Conservation (phyloP, 2,888 invertebrate genomes). For the Atherix ibis region DNA sequence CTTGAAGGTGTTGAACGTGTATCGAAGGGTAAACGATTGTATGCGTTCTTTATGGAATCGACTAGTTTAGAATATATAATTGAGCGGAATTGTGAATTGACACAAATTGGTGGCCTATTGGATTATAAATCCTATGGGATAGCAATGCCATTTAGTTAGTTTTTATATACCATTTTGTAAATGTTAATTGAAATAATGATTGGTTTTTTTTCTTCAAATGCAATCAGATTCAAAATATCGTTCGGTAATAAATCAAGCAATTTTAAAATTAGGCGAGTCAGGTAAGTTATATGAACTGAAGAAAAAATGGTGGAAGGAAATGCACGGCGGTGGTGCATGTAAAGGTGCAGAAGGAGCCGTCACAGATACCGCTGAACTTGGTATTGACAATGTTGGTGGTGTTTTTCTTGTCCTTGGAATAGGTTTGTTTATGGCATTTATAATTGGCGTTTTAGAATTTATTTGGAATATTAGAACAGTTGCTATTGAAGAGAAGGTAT, state of each 20-base stretch:
- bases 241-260: slow-evolving; percentile 68
- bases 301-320: slow-evolving; percentile 80
- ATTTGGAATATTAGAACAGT: slow-evolving; percentile 68
- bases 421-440: slow-evolving; percentile 55
- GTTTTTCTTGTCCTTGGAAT: slow-evolving; percentile 71
- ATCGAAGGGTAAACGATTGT: slow-evolving; percentile 51
- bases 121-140: slow-evolving; percentile 91
- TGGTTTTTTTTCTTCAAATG: slow-evolving; percentile 1
- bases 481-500: slow-evolving; percentile 58
- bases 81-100: slow-evolving; percentile 65
- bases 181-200: background rate
- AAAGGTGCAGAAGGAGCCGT: slow-evolving; percentile 15
- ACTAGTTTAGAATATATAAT: slow-evolving; percentile 81
- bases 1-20: slow-evolving; percentile 75
- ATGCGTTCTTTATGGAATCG: slow-evolving; percentile 94
- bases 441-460: slow-evolving; percentile 71
- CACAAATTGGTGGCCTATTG: slow-evolving; percentile 60
- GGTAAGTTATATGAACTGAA: slow-evolving; percentile 68
- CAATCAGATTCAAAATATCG: slow-evolving; percentile 61
- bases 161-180: background rate
- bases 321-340: slow-evolving; percentile 43
- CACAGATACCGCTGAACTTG: slow-evolving; percentile 24
- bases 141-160: slow-evolving; percentile 68
- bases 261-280: slow-evolving; percentile 78
- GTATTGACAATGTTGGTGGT: slow-evolving; percentile 62